Base-by-base conservation (phyloP, 2,888 invertebrate genomes). In the Agonopterix subpropinquella region DNA sequence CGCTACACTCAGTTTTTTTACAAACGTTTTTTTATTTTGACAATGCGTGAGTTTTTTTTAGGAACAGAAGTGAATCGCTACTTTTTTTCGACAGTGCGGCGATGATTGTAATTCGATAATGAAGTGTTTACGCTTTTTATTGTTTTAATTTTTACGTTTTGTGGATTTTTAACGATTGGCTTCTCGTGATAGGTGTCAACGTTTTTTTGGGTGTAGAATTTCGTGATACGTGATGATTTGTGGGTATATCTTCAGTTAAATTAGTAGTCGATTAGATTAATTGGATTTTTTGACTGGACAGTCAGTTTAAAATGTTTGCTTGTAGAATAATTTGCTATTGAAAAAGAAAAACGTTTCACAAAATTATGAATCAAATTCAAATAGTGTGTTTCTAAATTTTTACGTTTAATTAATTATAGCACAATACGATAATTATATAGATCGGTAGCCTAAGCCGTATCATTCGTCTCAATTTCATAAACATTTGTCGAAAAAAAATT, bases 1-100 rank as follows among this genome's bases (percentile, higher is more conserved):
- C 71, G 75, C 71, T 55, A 57, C 70, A 74, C 76, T 58, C 50
- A 11, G 44, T 59, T 64, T 73, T 75, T 75, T 68, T 28, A 28
- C 53, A 44, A 36, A 8, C 49, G 45, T 50, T 58, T 64, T 66
- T 64, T 59, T 48, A 47, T 50, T 51, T 51, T 49, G 43, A 49
- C 55, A 57, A 53, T 50, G 51, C 55, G 54, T 58, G 58, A 51
- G 51, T 58, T 56, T 55, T 47, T 53, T 41, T 28, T 28, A 28
- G 28, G 28, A 28, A 28, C 28, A 28, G 43, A 39, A 45, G 39
- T 11, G 39, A 47, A 43, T 43, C 48, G 42, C 39, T 36, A 46
- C 51, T n/a, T 53, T 55, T 55, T 55, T 53, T 47, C 47, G 49
- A 44, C 42, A 52, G 28, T 28, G 28, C 28, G 28, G 28, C 52